Evolutionary conservation across 2,113 vertebrate genomes (phyloP).

Genomic region (Syngnathoides biaculeatus): DNA sequence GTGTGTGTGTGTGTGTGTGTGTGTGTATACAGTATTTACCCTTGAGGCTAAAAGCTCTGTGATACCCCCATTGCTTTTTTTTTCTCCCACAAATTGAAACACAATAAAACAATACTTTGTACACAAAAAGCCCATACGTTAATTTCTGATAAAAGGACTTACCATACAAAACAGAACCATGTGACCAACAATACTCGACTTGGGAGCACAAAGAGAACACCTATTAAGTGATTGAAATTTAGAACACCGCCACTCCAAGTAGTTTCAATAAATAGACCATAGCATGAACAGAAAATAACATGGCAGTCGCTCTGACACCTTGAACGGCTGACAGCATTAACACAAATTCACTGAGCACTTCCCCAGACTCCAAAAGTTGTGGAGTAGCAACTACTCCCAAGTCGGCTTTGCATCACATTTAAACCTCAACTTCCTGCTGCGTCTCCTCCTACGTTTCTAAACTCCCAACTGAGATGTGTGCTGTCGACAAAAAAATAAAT

Average conservation of each 20-base stretch:
- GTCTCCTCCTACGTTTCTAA: conserved; percentile 52
- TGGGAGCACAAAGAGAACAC: neutral
- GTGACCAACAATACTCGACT: neutral
- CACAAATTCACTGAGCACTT: conserved; percentile 26
- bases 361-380: conserved; percentile 36
- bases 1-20: too few species aligned
- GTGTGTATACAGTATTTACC: too few species aligned
- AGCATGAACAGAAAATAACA: conserved; percentile 68
- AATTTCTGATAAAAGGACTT: conserved; percentile 13
- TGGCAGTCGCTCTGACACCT: conserved; percentile 62
- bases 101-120: conserved; percentile 2
- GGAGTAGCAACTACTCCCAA: conserved; percentile 39
- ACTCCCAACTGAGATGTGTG: conserved; percentile 37
- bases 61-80: neutral
- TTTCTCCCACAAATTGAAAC: neutral
- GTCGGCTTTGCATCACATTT: conserved; percentile 53
- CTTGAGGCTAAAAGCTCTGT: neutral
- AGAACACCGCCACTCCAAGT: conserved; percentile 34
- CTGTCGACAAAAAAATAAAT: conserved; percentile 5
- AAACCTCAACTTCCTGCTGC: conserved; percentile 45
- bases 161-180: too few species aligned
- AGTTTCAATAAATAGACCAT: conserved; percentile 80
- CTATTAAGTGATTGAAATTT: neutral
- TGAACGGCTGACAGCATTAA: conserved; percentile 67
- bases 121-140: neutral